Base-by-base conservation (phyloP, 2,888 invertebrate species). In the Melanotus villosus region DNA sequence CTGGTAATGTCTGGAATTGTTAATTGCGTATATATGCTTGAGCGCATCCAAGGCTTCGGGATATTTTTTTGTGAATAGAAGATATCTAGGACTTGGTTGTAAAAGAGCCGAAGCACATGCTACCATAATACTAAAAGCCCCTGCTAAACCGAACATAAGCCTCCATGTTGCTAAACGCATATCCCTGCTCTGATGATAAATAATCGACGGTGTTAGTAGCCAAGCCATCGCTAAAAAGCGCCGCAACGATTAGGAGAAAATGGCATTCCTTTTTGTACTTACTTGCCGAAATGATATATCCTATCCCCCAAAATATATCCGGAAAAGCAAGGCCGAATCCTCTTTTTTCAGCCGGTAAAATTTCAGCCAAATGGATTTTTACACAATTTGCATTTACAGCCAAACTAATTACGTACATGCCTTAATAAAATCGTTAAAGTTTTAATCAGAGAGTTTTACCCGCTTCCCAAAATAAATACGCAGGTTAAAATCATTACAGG, bases 21-120 rank as follows among this genome's bases (percentile, higher is more conserved):
- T 87, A 47, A 87, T 83, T 10, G 87, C 85, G 73, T 84, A 87
- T 21, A 86, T 85, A 69, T 85, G 84, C 70, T 84, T 86, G 1
- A 87, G 71, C 2, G 84, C 79, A 14, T 79, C 65, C 1, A 84
- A 57, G 1, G 86, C 85, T 64, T 83, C 77, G 26, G 79, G 79
- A 21, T 79, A 77, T 34, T 80, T 80, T 64, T 80, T 81, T 30
- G 78, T 78, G 54, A 82, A 82, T 2, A 87, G 73, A 21, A 84
- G 79, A 73, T 81, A 84, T 63, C 87, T 79, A 0, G 86, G 85
- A 77, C 85, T 86, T 30, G 82, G 80, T 70, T 85, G 84, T 30
- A 86, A 64, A 3, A 87, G 73, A 32, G 85, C 83, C 0, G 84
- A 79, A 0, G 79, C 75, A 71, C 86, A 86, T 3, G 83, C 81